Base-by-base conservation (phyloP, 2,113 vertebrate genomes). In the Mirza zaza region DNA sequence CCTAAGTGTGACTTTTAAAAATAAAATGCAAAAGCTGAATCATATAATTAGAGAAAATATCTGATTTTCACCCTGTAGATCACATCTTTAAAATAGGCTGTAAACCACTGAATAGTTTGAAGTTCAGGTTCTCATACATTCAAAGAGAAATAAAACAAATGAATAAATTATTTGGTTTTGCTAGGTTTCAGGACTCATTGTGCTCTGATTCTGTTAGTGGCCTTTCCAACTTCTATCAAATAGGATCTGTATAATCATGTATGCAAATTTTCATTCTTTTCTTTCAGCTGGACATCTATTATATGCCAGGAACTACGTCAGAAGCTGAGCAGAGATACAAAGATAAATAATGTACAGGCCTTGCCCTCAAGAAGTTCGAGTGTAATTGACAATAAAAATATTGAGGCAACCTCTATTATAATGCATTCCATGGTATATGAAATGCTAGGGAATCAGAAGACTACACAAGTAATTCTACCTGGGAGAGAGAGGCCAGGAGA, bases 11-110 rank as follows among this genome's bases (percentile, higher is more conserved):
- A 15, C 55, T 94, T 92, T 95, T 80, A 86, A 87, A 97, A 96
- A 91, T 88, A 91, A 95, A 96, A 96, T 75, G 42, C 36, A 93
- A 92, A 90, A 90, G 68, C 23, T 91, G 93, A 91, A 96, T 83
- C 55, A 82, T 34, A 84, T 59, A 25, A 71, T 68, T 50, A 73
- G 14, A 93, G 77, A 89, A 95, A 88, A 81, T 67, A 7, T 65
- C 70, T 89, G 36, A 77, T 79, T 91, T 95, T 94, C 34, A 80
- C 45, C 55, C 48, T 82, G 15, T 89, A 83, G 57, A 57, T 65
- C 29, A 83, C 20, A 82, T 34, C 68, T 94, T 95, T 70, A 80
- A 95, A 95, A 91, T 0, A 91, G 36, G 18, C 73, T 75, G 50
- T 48, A 95, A 68, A 59, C 20, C 52, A 61, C 71, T 93, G 82